Base-by-base conservation (phyloP, 1,140 invertebrate genomes). In the Stegodyphus mimosarum region DNA sequence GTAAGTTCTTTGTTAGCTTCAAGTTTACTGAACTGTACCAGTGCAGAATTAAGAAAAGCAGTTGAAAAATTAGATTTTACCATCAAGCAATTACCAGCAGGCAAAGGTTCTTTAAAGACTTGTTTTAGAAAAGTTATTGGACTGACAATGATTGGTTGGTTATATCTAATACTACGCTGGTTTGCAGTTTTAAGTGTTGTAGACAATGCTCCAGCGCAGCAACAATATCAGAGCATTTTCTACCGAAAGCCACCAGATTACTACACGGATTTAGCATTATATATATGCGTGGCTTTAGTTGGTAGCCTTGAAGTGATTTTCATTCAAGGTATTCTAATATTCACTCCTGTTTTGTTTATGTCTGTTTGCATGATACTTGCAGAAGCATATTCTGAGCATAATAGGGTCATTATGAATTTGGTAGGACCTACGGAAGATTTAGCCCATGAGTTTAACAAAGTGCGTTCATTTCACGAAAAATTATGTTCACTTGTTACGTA, bases 331-430 rank as follows among this genome's bases (percentile, higher is more conserved):
- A 69, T 74, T 17, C 69, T 88, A 7, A 83, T 88, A 63, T 88
- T 88, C 18, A 83, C 87, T 9, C 87, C 87, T 0, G 73, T 88
- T 9, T 49, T 86, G 15, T 88, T 87, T 17, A 88, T 88, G 87
- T 87, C 87, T 13, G 87, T 88, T 6, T 86, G 87, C 55, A 80
- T 88, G 52, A 70, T 88, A 55, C 77, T 88, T 13, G 63, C 76
- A 3, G 72, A 86, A 50, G 80, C 87, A 3, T 87, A 86, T 64
- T 13, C 69, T 5, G 84, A 87, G 49, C 87, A 87, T 63, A 87
- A 87, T 18, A 49, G 72, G 6, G 75, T 74, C 70, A 87, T 87
- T 5, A 50, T 86, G 18, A 67, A 78, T n/a, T 51, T 87, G 1
- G 53, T 79, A 3, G 67, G 78, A 15, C 66, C 84, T 9, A 76